Base-by-base conservation (phyloP, 2,888 invertebrate species). In the Adineta ricciae region DNA sequence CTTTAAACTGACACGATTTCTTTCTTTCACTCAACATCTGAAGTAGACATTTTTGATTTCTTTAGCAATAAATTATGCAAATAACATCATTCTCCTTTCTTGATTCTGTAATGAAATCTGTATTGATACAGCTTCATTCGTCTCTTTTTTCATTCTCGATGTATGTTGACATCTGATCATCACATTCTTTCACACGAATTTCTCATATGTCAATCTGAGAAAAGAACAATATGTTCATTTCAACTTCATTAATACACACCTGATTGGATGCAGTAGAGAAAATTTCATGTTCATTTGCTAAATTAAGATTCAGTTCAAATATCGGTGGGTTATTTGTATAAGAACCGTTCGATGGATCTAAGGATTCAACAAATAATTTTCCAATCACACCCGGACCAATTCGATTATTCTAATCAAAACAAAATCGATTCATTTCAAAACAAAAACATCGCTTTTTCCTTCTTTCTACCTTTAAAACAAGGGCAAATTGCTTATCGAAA, bases 31-130 rank as follows among this genome's bases (percentile, higher is more conserved):
- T 64, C 64, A 32, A 2, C 32, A 64, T 32, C 64, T 64, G 64
- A 32, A 64, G 32, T 64, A 32, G 32, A 27, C 64, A 64, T 27
- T 64, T n/a, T 64, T 64, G 64, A 64, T 64, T 64, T 64, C 64
- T 64, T 64, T 64, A 64, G 64, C 64, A 64, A 64, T 64, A 64
- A 64, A 64, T 64, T 64, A 64, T 64, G 64, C 64, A 64, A 64
- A 64, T 64, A 64, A 64, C 36, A 36, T 36, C 27, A 64, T 64
- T 32, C 27, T 9, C 32, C n/a, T 64, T 27, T 64, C n/a, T 32
- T 64, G 27, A 64, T 64, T 64, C 64, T 32, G 46, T 27, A 16
- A 32, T 64, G 27, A 27, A n/a, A n/a, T 16, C 32, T 1, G 5
- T 64, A 64, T 64, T 64, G 64, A 64, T 64, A 64, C 64, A 64